Conservation (phyloP, 2,888 invertebrate genomes). For the Colletes collaris region DNA sequence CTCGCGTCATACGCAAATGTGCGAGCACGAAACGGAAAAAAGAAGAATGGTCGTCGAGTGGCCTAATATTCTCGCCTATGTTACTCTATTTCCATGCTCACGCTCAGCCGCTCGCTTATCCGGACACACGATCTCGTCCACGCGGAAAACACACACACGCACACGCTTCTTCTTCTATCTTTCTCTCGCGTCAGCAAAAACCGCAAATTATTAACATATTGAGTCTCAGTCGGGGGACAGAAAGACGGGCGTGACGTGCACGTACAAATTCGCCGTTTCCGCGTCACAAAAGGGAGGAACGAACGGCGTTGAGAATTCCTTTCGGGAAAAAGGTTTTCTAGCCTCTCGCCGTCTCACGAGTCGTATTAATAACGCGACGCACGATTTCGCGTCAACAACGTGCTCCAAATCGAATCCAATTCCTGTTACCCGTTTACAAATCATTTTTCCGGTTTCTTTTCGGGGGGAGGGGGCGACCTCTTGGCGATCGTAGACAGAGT, state of each 20-base stretch:
- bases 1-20: slow-evolving; percentile 53
- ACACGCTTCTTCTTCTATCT: slow-evolving; percentile 20
- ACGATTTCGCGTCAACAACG: too few relatives aligned
- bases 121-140: slow-evolving; percentile 44
- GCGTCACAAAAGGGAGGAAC: slow-evolving; percentile 1
- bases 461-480: too few relatives aligned
- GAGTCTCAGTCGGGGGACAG: slow-evolving; percentile 42
- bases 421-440: background rate
- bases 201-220: slow-evolving; percentile 66
- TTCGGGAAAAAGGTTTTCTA: background rate
- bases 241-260: background rate
- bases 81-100: slow-evolving; percentile 37
- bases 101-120: slow-evolving; percentile 42
- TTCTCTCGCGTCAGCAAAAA: slow-evolving; percentile 43
- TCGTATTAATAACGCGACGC: slow-evolving; percentile 10
- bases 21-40: slow-evolving; percentile 49
- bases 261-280: slow-evolving; percentile 3
- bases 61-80: slow-evolving; percentile 49
- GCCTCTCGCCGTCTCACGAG: background rate
- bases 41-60: slow-evolving; percentile 55
- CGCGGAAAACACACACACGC: slow-evolving; percentile 16
- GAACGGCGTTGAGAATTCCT: background rate
- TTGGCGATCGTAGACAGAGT: background rate
- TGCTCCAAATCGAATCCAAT: slow-evolving; percentile 6
- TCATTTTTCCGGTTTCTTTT: too few relatives aligned